phyloP scores from a whole-genome alignment of 2,113 vertebrate genomes.

The Equus przewalskii region DNA sequence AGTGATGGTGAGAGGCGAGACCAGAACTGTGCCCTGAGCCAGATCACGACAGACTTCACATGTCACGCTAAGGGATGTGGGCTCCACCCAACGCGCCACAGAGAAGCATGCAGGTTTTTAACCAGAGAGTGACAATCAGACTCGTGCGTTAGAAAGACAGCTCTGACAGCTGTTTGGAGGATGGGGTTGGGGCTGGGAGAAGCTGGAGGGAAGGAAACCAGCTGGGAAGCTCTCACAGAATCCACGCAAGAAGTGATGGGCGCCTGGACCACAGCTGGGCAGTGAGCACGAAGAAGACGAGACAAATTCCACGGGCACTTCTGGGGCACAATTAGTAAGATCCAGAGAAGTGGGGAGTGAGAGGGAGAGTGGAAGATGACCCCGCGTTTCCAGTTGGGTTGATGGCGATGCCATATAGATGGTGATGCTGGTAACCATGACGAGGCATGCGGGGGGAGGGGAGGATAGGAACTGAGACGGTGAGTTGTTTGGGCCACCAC shows the following conservation, averaged over 20 bases:
- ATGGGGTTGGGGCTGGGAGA: not conserved
- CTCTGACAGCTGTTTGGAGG: not conserved
- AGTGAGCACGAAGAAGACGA: not conserved
- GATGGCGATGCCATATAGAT: not conserved
- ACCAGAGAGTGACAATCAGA: not conserved
- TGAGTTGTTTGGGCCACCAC: not conserved
- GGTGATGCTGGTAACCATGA: not conserved
- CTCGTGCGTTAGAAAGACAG: not conserved
- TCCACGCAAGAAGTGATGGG: not conserved
- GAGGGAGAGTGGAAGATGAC: not conserved
- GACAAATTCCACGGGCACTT: not conserved
- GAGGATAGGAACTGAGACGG: too few species aligned
- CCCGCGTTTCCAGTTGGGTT: not conserved
- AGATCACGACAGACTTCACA: not conserved
- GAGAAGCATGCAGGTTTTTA: too few species aligned
- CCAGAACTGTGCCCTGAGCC: not conserved
- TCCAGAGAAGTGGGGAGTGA: not conserved
- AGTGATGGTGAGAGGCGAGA: not conserved
- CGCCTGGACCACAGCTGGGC: not conserved
- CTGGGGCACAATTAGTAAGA: too few species aligned
- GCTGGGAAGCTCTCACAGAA: not conserved
- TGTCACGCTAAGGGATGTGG: fast-evolving
- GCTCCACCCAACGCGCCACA: fast-evolving
- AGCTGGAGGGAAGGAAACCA: not conserved
- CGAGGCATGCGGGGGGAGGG: too few species aligned